These are phyloP conservation scores for Acleris emargana DNA, from an alignment of 2,888 invertebrate species.

Conservation along the genomic window DNA sequence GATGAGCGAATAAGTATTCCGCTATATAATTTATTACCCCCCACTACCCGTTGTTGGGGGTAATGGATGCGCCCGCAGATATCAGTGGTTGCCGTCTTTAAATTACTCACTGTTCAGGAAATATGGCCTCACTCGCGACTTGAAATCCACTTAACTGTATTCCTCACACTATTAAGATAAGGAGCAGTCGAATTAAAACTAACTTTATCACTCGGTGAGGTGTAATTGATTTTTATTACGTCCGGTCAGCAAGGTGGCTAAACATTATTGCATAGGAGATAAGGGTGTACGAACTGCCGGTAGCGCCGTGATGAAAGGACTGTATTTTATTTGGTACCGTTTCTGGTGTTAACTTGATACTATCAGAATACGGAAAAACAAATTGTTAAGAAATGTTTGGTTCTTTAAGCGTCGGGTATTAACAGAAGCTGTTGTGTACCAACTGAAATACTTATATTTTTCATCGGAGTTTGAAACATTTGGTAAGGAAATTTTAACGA, in stretches of 20 bases:
- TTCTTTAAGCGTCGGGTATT: no score
- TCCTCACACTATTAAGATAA: constrained; percentile 77
- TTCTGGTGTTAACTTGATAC: neutral
- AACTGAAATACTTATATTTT: no score
- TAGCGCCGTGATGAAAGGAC: constrained; percentile 11
- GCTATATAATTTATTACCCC: constrained; percentile 73
- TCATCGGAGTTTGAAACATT: no score
- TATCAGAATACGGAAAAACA: neutral
- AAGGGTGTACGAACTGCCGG: constrained; percentile 16
- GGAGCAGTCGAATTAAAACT: constrained; percentile 64
- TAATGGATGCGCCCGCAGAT: constrained; percentile 80
- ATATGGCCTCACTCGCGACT: constrained; percentile 67
- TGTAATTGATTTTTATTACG: constrained; percentile 74
- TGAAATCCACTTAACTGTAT: constrained; percentile 73
- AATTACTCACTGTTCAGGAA: constrained; percentile 78
- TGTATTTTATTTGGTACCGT: neutral
- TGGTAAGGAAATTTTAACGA: no score
- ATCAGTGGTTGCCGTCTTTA: constrained; percentile 75
- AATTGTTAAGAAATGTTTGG: no score
- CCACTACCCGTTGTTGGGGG: constrained; percentile 69
- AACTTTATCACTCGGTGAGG: constrained; percentile 54
- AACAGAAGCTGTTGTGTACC: no score
- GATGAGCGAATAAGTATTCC: constrained; percentile 76
- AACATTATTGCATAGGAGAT: constrained; percentile 31
- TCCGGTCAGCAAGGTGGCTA: constrained; percentile 44